phyloP scores from a whole-genome alignment of 2,888 invertebrate species.

The Scaptomyza tumidula region DNA sequence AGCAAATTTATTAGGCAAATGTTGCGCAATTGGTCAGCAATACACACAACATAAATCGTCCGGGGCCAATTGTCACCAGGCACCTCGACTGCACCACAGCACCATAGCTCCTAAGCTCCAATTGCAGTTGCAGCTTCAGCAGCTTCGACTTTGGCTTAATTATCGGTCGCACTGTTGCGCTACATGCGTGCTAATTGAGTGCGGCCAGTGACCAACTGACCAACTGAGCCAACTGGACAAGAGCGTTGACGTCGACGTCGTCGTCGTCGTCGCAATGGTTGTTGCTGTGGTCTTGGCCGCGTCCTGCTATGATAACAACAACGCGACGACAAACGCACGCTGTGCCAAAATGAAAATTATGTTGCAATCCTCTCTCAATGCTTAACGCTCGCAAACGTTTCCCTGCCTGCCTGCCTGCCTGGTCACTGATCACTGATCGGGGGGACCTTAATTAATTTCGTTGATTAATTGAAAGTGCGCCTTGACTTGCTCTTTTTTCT shows the following conservation, averaged over 20 bases:
- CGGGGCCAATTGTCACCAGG: constrained; percentile 70
- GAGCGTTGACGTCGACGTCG: constrained; percentile 29
- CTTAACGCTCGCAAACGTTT: constrained; percentile 28
- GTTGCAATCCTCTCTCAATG: constrained; percentile 59
- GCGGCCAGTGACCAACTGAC: constrained; percentile 65
- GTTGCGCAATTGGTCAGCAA: constrained; percentile 61
- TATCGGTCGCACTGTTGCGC: constrained; percentile 71
- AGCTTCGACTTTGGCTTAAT: constrained; percentile 55
- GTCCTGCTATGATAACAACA: constrained; percentile 74
- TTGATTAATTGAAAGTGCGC: constrained; percentile 79
- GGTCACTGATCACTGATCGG: constrained; percentile 47
- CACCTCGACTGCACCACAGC: constrained; percentile 1
- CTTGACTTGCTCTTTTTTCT: constrained; percentile 34
- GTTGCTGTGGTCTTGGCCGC: constrained; percentile 38
- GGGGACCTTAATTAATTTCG: constrained; percentile 77
- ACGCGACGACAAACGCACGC: constrained; percentile 76
- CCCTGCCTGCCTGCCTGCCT: constrained; percentile 51
- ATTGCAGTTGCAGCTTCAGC: constrained; percentile 10
- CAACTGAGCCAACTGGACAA: constrained; percentile 45
- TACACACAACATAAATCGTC: constrained; percentile 62
- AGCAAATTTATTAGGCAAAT: constrained; percentile 71
- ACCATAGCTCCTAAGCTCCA: constrained; percentile 8
- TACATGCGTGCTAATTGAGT: constrained; percentile 82
- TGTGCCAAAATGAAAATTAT: constrained; percentile 75
- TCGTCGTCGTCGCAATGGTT: constrained; percentile 3